Evolutionary conservation across 2,797 vertebrate species (phyloP).

Genomic region (Takifugu ocellatus): DNA sequence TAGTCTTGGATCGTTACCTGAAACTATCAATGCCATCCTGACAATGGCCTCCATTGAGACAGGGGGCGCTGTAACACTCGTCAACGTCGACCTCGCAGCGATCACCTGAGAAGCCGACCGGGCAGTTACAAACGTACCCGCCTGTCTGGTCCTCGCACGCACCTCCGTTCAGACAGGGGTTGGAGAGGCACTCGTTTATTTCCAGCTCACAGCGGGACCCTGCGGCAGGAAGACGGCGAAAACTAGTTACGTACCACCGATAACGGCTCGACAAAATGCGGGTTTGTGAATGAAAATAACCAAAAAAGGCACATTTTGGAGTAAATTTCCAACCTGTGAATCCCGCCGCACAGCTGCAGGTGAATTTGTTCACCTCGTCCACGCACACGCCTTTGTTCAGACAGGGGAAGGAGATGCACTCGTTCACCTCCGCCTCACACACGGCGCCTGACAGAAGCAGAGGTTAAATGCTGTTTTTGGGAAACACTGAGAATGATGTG

Average conservation of each 20-base stretch:
- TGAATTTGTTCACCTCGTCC: slow-evolving; percentile 84
- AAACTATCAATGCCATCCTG: slow-evolving; percentile 84
- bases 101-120: slow-evolving; percentile 83
- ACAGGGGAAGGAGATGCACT: slow-evolving; percentile 89
- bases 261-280: no score
- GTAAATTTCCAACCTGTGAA: slow-evolving; percentile 79
- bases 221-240: slow-evolving; percentile 36
- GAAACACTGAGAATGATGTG: no score
- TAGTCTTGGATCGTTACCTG: slow-evolving; percentile 73
- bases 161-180: slow-evolving; percentile 86
- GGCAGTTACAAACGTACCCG: slow-evolving; percentile 85
- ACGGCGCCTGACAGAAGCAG: slow-evolving; percentile 71
- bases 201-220: slow-evolving; percentile 88
- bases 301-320: no score
- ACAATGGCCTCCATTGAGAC: slow-evolving; percentile 88
- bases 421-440: slow-evolving; percentile 90
- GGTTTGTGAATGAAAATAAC: not conserved
- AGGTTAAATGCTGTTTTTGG: not conserved
- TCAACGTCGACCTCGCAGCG: slow-evolving; percentile 86
- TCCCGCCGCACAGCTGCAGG: slow-evolving; percentile 82
- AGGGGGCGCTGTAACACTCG: slow-evolving; percentile 90
- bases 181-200: slow-evolving; percentile 88
- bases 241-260: not conserved
- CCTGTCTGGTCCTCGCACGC: slow-evolving; percentile 85
- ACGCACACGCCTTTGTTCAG: slow-evolving; percentile 86